phyloP scores from a whole-genome alignment of 2,888 invertebrate species.

The Lottia scabra region DNA sequence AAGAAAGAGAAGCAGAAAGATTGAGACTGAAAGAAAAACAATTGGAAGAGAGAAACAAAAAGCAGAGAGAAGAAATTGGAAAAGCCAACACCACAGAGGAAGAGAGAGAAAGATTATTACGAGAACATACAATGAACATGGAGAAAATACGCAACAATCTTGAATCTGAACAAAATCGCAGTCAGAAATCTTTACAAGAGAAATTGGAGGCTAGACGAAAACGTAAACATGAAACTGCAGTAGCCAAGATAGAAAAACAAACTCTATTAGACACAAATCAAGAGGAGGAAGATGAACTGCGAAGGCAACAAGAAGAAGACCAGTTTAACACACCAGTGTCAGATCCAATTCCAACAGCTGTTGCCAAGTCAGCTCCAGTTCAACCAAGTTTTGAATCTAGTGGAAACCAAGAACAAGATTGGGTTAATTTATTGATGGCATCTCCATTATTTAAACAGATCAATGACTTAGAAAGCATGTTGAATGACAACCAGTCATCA shows the following conservation, averaged over 20 bases:
- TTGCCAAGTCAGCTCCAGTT: neutral
- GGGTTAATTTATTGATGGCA: slow-evolving; percentile 65
- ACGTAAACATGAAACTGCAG: slow-evolving; percentile 46
- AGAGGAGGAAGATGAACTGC: slow-evolving; percentile 39
- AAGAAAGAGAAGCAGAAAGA: slow-evolving; percentile 53
- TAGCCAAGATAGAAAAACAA: slow-evolving; percentile 50
- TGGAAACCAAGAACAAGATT: slow-evolving; percentile 61
- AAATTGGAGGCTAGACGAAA: slow-evolving; percentile 59
- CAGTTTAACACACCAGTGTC: neutral
- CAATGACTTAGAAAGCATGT: slow-evolving; percentile 60
- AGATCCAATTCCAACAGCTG: neutral
- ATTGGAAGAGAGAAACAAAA: slow-evolving; percentile 49
- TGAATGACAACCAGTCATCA: slow-evolving; percentile 33
- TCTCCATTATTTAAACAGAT: slow-evolving; percentile 67
- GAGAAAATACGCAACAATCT: slow-evolving; percentile 46
- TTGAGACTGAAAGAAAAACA: slow-evolving; percentile 51
- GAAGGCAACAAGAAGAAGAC: slow-evolving; percentile 37
- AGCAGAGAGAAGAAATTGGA: slow-evolving; percentile 52
- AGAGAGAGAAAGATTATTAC: slow-evolving; percentile 53
- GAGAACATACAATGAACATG: slow-evolving; percentile 58
- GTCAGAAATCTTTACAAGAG: slow-evolving; percentile 44
- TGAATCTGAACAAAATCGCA: slow-evolving; percentile 48
- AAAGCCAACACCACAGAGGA: slow-evolving; percentile 48
- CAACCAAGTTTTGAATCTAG: slow-evolving; percentile 25
- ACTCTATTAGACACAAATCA: slow-evolving; percentile 48